phyloP scores from a whole-genome alignment of 2,797 vertebrate species.

The Gambusia yucatana region DNA sequence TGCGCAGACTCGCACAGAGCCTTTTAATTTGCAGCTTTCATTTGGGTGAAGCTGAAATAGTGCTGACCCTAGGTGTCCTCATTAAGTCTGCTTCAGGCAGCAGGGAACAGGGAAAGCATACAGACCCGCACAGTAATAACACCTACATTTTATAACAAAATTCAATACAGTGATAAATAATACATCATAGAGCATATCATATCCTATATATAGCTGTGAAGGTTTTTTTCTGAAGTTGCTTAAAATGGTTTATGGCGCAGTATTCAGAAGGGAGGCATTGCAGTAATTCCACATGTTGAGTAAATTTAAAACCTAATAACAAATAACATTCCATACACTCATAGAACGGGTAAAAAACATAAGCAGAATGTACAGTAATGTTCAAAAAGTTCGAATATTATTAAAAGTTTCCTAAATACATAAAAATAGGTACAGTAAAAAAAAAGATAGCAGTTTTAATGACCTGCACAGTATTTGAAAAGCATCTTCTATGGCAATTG shows the following conservation, averaged over 20 bases:
- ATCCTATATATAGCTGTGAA: conserved; percentile 6
- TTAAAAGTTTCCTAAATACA: background rate
- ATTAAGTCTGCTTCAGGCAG: conserved; percentile 69
- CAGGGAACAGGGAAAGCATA: conserved; percentile 22
- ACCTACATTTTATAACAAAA: conserved; percentile 10
- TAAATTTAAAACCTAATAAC: background rate
- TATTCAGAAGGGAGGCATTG: background rate
- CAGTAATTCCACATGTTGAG: background rate
- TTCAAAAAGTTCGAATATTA: background rate
- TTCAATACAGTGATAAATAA: conserved; percentile 11
- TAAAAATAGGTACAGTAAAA: background rate
- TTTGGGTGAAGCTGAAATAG: conserved; percentile 32
- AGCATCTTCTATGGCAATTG: background rate
- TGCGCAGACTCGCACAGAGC: conserved; percentile 18
- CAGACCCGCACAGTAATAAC: conserved; percentile 23
- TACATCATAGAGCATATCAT: conserved; percentile 8
- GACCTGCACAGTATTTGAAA: background rate
- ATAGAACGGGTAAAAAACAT: background rate
- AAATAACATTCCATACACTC: background rate
- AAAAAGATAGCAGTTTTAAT: background rate
- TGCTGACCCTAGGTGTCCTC: conserved; percentile 74
- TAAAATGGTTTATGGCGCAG: background rate
- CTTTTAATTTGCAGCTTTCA: conserved; percentile 39
- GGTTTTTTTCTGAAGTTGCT: conserved; percentile 5
- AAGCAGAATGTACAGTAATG: background rate